These are phyloP conservation scores for Platynereis dumerilii DNA, from an alignment of 2,888 invertebrate species.

Conservation along the genomic window DNA sequence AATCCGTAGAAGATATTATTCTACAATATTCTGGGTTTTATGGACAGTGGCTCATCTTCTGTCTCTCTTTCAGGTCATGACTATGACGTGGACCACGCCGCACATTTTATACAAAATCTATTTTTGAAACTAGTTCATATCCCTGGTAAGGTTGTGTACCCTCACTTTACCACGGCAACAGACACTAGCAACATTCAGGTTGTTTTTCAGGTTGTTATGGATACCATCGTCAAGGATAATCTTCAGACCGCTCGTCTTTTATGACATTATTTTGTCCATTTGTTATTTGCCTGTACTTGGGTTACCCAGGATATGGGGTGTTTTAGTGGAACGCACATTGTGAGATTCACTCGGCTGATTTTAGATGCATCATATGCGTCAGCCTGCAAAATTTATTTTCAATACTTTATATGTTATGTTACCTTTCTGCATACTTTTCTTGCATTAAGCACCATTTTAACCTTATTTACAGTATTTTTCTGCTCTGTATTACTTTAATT, in stretches of 20 bases:
- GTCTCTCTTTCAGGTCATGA: conserved; percentile 67
- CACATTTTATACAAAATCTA: conserved; percentile 71
- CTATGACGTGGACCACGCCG: conserved; percentile 71
- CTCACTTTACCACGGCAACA: conserved; percentile 74
- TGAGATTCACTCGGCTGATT: too few relatives aligned
- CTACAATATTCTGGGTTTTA: background rate
- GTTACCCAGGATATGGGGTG: too few relatives aligned
- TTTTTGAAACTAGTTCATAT: conserved; percentile 69
- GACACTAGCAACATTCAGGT: conserved; percentile 74
- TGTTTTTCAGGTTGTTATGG: conserved; percentile 73
- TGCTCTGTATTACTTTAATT: too few relatives aligned
- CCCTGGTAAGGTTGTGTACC: conserved; percentile 70
- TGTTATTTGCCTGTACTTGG: too few relatives aligned
- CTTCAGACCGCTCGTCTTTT: conserved; percentile 68
- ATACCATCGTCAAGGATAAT: conserved; percentile 72
- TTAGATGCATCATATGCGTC: too few relatives aligned
- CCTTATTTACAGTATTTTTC: too few relatives aligned
- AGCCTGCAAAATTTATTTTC: too few relatives aligned
- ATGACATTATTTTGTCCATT: conserved; percentile 17
- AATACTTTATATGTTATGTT: too few relatives aligned
- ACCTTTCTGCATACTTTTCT: too few relatives aligned
- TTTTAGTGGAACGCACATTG: too few relatives aligned
- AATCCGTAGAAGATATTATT: too few relatives aligned
- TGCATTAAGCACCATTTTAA: too few relatives aligned
- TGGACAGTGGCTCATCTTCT: background rate